These are phyloP conservation scores for Puma concolor DNA, from an alignment of 2,113 vertebrate species.

Conservation along the genomic window DNA sequence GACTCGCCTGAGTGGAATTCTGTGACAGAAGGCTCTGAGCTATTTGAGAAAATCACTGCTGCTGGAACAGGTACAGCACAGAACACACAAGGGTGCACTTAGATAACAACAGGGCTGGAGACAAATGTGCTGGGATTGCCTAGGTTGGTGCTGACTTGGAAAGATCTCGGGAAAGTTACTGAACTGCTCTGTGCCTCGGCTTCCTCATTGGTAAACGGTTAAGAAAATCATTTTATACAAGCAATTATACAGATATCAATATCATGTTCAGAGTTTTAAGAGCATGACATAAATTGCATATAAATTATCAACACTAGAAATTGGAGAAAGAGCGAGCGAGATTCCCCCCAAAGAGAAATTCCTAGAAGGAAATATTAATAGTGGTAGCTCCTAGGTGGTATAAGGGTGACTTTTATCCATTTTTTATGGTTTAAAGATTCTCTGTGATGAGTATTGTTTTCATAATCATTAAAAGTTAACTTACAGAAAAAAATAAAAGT, in stretches of 20 bases:
- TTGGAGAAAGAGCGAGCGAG: neutral
- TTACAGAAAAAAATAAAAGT: neutral
- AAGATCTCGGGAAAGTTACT: neutral
- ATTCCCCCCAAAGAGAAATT: neutral
- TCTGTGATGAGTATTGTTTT: neutral
- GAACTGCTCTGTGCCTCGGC: neutral
- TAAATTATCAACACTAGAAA: constrained; percentile 14
- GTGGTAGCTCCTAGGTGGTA: neutral
- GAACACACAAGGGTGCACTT: too few relatives aligned
- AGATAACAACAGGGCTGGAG: neutral
- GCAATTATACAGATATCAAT: neutral
- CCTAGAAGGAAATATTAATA: neutral
- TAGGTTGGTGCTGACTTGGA: neutral
- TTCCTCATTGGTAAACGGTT: neutral
- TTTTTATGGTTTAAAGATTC: neutral
- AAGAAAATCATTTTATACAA: neutral
- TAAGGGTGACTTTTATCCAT: neutral
- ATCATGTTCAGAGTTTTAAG: neutral
- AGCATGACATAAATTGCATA: neutral
- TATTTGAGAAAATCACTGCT: neutral
- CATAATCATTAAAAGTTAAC: constrained; percentile 17
- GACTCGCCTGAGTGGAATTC: neutral
- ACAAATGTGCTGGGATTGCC: neutral
- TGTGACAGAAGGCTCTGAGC: neutral
- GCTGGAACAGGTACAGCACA: neutral